These are phyloP conservation scores for Parapristionchus giblindavisi DNA, from an alignment of 2,888 invertebrate species.

Conservation along the genomic window DNA sequence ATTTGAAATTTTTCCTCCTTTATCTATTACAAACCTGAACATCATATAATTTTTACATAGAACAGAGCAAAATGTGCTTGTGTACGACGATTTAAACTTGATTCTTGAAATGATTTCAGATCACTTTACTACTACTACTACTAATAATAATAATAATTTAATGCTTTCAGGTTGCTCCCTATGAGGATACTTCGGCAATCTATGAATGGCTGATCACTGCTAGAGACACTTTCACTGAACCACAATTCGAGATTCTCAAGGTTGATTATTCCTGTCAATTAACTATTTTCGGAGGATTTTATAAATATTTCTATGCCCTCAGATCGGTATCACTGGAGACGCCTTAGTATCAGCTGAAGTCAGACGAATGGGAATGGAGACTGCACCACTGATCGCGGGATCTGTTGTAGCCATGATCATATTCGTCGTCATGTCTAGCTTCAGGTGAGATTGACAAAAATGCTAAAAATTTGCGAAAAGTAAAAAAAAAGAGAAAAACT, in stretches of 20 bases:
- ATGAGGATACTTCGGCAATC: slow-evolving; percentile 53
- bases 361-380: slow-evolving; percentile 64
- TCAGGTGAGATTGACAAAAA: slow-evolving; percentile 41
- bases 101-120: no score
- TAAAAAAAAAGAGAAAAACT: background rate
- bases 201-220: slow-evolving; percentile 57
- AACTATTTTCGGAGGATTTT: background rate
- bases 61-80: no score
- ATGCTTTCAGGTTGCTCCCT: slow-evolving; percentile 27
- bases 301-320: no score
- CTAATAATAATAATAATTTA: no score
- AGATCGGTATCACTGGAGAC: slow-evolving; percentile 65
- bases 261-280: background rate
- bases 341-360: slow-evolving; percentile 64
- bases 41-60: background rate
- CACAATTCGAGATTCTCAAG: slow-evolving; percentile 46
- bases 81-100: no score
- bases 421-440: slow-evolving; percentile 58
- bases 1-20: background rate
- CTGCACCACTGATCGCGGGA: slow-evolving; percentile 60
- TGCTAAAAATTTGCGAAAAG: background rate
- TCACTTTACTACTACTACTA: background rate
- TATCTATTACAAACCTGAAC: background rate
- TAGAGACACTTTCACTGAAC: slow-evolving; percentile 50
- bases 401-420: slow-evolving; percentile 63